These are phyloP conservation scores for Pocillopora meandrina DNA, from an alignment of 92 coral and sea anemone genomes.

Conservation along the genomic window DNA sequence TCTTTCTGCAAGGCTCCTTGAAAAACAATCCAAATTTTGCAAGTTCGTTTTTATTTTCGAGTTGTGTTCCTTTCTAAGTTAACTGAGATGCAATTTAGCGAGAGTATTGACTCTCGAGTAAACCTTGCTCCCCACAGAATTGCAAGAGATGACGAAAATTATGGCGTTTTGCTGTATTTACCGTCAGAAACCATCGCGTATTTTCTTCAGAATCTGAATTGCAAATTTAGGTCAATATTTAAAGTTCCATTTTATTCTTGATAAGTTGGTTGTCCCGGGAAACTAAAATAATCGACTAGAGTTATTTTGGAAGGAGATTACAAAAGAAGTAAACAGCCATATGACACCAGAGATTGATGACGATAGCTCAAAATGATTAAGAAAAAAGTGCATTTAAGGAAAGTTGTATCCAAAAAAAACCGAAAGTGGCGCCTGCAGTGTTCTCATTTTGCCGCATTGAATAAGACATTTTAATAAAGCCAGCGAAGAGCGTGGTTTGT, in stretches of 20 bases:
- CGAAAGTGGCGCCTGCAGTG: neutral
- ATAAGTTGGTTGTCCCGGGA: conserved; percentile 29
- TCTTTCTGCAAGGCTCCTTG: neutral
- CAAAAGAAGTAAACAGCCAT: neutral
- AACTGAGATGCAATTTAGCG: neutral
- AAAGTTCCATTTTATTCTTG: neutral
- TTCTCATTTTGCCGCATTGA: neutral
- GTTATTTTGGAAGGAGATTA: neutral
- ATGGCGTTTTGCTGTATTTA: conserved; percentile 8
- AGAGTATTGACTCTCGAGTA: neutral
- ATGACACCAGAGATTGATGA: neutral
- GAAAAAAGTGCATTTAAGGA: neutral
- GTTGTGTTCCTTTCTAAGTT: too few species aligned
- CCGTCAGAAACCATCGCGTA: too few species aligned
- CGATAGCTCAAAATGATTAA: neutral
- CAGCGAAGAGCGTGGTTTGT: neutral
- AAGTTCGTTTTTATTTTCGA: neutral
- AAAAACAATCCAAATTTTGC: neutral
- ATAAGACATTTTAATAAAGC: neutral
- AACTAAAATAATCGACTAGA: conserved; percentile 7
- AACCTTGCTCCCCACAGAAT: neutral
- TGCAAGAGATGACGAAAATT: neutral
- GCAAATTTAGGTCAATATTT: conserved; percentile 33
- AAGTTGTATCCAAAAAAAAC: neutral
- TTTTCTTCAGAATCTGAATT: conserved; percentile 28